Base-by-base conservation (phyloP, 2,797 vertebrate genomes). In the Pygocentrus nattereri region DNA sequence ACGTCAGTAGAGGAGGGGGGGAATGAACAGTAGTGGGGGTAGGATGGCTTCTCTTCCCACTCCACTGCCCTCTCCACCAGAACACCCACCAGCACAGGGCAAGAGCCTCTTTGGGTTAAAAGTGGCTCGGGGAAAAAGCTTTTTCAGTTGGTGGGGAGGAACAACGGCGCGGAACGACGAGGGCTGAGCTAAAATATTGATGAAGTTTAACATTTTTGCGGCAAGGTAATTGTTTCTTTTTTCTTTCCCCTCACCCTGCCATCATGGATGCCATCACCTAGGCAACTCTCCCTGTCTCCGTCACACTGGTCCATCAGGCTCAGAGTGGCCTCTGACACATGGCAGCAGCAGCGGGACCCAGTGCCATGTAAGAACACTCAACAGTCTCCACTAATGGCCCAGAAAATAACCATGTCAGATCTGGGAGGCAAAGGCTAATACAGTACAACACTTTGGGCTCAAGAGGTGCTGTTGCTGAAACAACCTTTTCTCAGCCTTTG, bases 161-260 rank as follows among this genome's bases (percentile, higher is more conserved):
- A 87, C 85, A 31, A 74, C 86, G 83, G 85, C 84, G 84, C 82
- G 84, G 81, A 86, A 92, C 77, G 80, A 85, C 78, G 12, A 58
- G 88, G 89, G 90, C 87, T 76, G 8, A 49, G 61, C 31, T 85
- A 67, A 94, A 94, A 93, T 89, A 93, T 94, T 92, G 73, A 94
- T 92, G 89, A 91, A 79, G 82, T 76, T 87, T 85, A 88, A 88
- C 76, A 41, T 89, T 88, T 88, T 85, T 88, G 78, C 61, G 80
- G 84, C 73, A 80, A 87, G 80, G 86, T 90, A 89, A 90, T 90
- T 88, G 89, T 90, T 88, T 86, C 74, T 83, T 80, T 84, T 84
- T 64, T 41, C 58, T 78, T 77, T 59, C 62, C 38, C 73, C n/a
- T 61, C 62, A 21, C 62, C 16, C 74, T 80, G 67, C 78, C 84